These are phyloP conservation scores for Acleris holmiana DNA, from an alignment of 2,888 invertebrate species.

Conservation along the genomic window DNA sequence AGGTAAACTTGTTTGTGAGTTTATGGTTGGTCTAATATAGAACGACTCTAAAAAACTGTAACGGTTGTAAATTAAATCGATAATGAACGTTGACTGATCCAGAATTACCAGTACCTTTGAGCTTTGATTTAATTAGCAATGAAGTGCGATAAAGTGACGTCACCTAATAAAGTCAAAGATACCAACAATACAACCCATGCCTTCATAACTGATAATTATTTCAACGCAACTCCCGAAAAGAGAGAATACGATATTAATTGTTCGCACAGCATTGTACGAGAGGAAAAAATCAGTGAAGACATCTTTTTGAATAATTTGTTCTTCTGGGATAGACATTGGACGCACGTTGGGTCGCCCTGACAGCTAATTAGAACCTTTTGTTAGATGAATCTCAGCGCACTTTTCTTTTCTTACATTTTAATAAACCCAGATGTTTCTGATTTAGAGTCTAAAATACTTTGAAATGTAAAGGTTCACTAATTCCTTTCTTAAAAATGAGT, in stretches of 20 bases:
- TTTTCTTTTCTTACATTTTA: constrained; percentile 48
- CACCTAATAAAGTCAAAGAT: too few relatives aligned
- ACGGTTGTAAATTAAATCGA: too few relatives aligned
- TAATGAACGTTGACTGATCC: too few relatives aligned
- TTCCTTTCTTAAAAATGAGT: constrained; percentile 79
- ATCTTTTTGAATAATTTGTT: constrained; percentile 80
- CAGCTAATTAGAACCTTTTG: constrained; percentile 83
- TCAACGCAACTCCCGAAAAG: constrained; percentile 41
- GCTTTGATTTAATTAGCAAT: too few relatives aligned
- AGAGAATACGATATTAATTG: constrained; percentile 50
- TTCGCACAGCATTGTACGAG: constrained; percentile 65
- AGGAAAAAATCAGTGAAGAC: constrained; percentile 78
- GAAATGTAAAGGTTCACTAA: constrained; percentile 67
- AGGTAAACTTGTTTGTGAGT: too few relatives aligned
- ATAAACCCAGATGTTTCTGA: constrained; percentile 46
- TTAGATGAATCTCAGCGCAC: constrained; percentile 74
- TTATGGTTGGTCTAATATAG: too few relatives aligned
- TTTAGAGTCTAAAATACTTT: constrained; percentile 58
- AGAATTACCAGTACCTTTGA: too few relatives aligned
- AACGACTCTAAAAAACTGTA: too few relatives aligned
- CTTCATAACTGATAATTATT: not conserved
- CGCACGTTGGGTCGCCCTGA: constrained; percentile 68
- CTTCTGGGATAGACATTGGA: constrained; percentile 73
- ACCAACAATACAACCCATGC: too few relatives aligned
- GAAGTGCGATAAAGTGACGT: too few relatives aligned